Base-by-base conservation (phyloP, 2,797 vertebrate species). In the Mormyrops boulengeri region DNA sequence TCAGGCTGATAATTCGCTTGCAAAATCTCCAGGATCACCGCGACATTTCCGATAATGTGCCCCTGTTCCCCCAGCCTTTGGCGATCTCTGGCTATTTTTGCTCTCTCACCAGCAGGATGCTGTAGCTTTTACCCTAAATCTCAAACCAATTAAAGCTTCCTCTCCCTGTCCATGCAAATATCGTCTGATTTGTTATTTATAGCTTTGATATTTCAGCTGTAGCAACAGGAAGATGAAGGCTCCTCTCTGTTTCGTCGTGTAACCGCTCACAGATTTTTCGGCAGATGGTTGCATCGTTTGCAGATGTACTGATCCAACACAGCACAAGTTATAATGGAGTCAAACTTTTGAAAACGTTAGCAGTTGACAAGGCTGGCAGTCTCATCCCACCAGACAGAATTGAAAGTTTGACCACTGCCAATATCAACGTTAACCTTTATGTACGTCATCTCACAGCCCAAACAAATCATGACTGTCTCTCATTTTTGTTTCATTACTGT, bases 101-200 rank as follows among this genome's bases (percentile, higher is more conserved):
- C 34, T 1, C 17, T 19, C 49, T 80, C 4, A 38, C 87, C 14
- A 89, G 91, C 89, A 90, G 44, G 90, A 91, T 90, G 89, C 73
- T 44, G 89, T 88, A 90, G 89, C 88, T 90, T 89, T 84, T 90
- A 85, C 77, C 84, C 89, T 9, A 47, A 90, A 80, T 87, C 88
- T 34, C 49, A 52, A 57, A 50, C 88, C 55, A 57, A 41, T 85
- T 84, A 5, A 60, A 44, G 49, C 57, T 87, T 57, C 53, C 53
- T 34, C 52, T 57, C n/a, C 38, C 53, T 19, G 52, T 89, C 41
- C 38, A 57, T 89, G 50, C 38, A 89, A 89, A 89, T 89, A 57
- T 57, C 69, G 22, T 41, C 2, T 89, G 77, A 57, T 89, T 73
- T 57, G 30, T 38, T 80, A 82, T 80, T 89, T 80, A 80, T 80